phyloP scores from a whole-genome alignment of 2,888 invertebrate genomes.

The Campoplex capitator region DNA sequence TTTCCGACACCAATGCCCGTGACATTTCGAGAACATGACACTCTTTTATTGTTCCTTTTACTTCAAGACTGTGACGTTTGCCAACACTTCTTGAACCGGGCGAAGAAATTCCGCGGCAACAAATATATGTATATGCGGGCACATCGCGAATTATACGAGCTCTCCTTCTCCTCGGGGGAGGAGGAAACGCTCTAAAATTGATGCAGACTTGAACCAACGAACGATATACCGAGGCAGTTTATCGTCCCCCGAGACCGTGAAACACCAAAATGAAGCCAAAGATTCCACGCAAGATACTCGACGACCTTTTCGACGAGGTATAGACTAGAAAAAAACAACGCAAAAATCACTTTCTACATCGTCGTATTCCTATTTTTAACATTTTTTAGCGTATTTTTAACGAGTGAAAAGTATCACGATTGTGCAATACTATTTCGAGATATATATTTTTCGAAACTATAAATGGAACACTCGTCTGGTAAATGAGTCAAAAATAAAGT shows the following conservation, averaged over 20 bases:
- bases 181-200: conserved; percentile 53
- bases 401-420: not conserved
- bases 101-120: conserved; percentile 46
- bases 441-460: not conserved
- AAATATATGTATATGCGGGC: not conserved
- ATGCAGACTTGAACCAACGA: conserved; percentile 19
- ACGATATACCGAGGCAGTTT: conserved; percentile 6
- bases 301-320: conserved; percentile 83
- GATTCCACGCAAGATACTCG: conserved; percentile 80
- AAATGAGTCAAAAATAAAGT: not conserved
- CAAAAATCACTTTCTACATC: not conserved
- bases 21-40: conserved; percentile 61
- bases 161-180: conserved; percentile 8
- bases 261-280: conserved; percentile 80
- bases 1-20: conserved; percentile 46
- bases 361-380: not conserved
- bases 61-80: conserved; percentile 38
- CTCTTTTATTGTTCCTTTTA: conserved; percentile 40
- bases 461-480: not conserved
- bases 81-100: conserved; percentile 17
- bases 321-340: conserved; percentile 15
- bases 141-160: conserved; percentile 41
- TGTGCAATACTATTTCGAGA: not conserved
- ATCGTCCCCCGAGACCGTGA: conserved; percentile 31
- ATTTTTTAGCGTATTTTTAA: not conserved